Conservation (phyloP, 2,888 invertebrate genomes). For the Caenorhabditis becei region DNA sequence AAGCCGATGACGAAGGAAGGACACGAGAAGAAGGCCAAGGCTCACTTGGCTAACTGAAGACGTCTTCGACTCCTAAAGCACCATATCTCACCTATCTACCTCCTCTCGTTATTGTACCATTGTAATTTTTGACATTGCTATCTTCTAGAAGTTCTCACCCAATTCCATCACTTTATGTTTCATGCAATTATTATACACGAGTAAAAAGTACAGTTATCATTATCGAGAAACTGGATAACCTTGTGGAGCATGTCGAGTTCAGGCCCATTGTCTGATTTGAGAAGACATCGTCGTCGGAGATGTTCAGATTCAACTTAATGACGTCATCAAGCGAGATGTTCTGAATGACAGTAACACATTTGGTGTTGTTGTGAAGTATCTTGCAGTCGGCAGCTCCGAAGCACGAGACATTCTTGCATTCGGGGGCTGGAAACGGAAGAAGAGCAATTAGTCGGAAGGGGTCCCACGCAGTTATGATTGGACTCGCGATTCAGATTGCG, state of each 20-base stretch:
- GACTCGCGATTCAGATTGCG: neutral
- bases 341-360: slow-evolving; percentile 13
- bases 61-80: neutral
- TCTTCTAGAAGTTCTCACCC: neutral
- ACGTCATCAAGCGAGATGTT: slow-evolving; percentile 19
- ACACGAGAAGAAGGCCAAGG: no score
- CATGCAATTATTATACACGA: slow-evolving; percentile 15
- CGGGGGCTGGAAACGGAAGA: neutral
- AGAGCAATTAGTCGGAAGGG: no score
- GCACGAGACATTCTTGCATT: slow-evolving; percentile 29
- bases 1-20: no score
- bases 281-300: slow-evolving; percentile 14
- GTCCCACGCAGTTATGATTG: slow-evolving; percentile 1
- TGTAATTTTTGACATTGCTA: neutral
- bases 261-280: neutral
- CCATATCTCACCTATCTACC: neutral
- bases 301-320: slow-evolving; percentile 20
- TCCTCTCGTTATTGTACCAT: slow-evolving; percentile 3
- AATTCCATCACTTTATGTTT: no score
- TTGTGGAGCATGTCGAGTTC: neutral
- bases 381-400: slow-evolving; percentile 37
- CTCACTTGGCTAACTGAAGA: no score
- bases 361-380: slow-evolving; percentile 10
- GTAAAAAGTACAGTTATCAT: neutral
- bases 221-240: neutral